These are phyloP conservation scores for Tuta absoluta DNA, from an alignment of 2,888 invertebrate genomes.

Conservation along the genomic window DNA sequence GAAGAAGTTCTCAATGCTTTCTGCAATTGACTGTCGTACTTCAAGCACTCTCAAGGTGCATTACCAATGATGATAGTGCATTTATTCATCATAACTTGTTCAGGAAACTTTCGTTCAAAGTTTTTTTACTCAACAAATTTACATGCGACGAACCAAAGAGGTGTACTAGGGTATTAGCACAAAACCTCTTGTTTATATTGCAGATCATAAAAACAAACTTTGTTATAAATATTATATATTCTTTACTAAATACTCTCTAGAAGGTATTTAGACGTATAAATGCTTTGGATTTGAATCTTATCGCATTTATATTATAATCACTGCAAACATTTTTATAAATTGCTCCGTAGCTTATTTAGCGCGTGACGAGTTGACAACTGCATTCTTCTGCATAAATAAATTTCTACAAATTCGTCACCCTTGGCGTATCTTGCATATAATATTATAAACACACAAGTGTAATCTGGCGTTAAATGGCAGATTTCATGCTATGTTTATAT, in stretches of 20 bases:
- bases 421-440: slow-evolving; percentile 2
- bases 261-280: background rate
- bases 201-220: no score
- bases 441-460: slow-evolving; percentile 5
- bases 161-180: no score
- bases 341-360: background rate
- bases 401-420: slow-evolving; percentile 6
- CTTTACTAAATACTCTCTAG: no score
- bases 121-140: no score
- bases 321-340: background rate
- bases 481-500: background rate
- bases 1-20: background rate
- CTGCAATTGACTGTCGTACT: background rate
- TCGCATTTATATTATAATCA: background rate
- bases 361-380: slow-evolving; percentile 9
- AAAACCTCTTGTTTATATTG: no score
- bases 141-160: no score
- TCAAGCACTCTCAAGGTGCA: slow-evolving; percentile 2
- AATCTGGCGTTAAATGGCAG: slow-evolving; percentile 11
- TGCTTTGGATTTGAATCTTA: background rate
- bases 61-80: slow-evolving; percentile 1
- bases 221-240: no score
- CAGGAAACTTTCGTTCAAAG: background rate
- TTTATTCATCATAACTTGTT: background rate
- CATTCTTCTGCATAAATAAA: background rate